These are phyloP conservation scores for Aleiodes alternator DNA, from an alignment of 2,888 invertebrate species.

Conservation along the genomic window DNA sequence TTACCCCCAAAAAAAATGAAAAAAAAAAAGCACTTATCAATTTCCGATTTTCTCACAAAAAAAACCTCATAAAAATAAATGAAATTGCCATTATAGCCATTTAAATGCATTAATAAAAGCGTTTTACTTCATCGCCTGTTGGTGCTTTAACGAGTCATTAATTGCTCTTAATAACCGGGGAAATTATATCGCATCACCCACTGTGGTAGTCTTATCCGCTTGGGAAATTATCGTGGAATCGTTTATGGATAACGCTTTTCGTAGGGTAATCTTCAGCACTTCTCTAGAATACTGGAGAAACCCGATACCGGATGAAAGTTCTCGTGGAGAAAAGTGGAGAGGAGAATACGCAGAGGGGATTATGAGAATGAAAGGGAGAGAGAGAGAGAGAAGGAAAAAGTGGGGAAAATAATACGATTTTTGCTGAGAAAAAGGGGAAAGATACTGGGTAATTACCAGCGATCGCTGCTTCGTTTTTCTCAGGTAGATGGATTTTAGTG, in stretches of 20 bases:
- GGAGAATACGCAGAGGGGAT: too few relatives aligned
- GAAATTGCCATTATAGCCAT: too few relatives aligned
- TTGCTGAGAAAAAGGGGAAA: not conserved
- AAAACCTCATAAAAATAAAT: too few relatives aligned
- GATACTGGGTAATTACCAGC: constrained; percentile 32
- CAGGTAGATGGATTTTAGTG: too few relatives aligned
- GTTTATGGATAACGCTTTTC: not conserved
- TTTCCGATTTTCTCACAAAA: too few relatives aligned
- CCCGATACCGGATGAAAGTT: not conserved
- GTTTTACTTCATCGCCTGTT: not conserved
- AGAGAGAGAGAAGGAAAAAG: not conserved
- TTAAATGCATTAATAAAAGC: too few relatives aligned
- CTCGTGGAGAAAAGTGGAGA: not conserved
- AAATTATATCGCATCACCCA: too few relatives aligned
- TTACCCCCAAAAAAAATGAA: too few relatives aligned
- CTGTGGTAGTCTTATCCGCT: not conserved
- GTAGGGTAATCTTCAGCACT: constrained; percentile 6
- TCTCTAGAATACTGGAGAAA: not conserved
- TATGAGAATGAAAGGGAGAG: not conserved
- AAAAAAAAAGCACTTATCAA: too few relatives aligned
- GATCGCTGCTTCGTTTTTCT: not conserved
- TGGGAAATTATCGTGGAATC: not conserved
- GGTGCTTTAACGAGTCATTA: not conserved
- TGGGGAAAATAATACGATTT: not conserved
- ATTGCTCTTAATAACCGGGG: constrained; percentile 12